phyloP scores from a whole-genome alignment of 2,888 invertebrate species.

The Epistrophe grossulariae region DNA sequence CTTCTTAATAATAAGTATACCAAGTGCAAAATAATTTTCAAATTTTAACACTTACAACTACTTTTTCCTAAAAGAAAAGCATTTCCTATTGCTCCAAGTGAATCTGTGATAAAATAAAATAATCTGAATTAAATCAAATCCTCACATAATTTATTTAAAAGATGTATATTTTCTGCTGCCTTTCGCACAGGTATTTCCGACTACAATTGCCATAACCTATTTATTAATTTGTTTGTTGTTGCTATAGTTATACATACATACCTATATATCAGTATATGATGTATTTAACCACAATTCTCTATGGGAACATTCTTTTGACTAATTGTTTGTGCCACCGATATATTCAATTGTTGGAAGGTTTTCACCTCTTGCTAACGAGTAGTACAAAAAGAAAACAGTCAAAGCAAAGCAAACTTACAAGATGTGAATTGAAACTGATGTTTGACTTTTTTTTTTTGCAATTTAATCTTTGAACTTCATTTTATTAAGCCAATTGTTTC shows the following conservation, averaged over 20 bases:
- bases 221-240: slow-evolving; percentile 20
- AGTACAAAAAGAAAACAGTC: slow-evolving; percentile 5
- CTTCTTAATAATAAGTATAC: too few species aligned
- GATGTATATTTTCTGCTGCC: slow-evolving; percentile 21
- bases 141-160: too few species aligned
- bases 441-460: slow-evolving; percentile 51
- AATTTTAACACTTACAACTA: neutral
- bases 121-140: neutral
- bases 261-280: slow-evolving; percentile 1
- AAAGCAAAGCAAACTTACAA: neutral
- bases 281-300: slow-evolving; percentile 58
- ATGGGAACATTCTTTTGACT: slow-evolving; percentile 70
- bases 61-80: neutral
- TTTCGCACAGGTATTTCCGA: slow-evolving; percentile 31
- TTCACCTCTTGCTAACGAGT: slow-evolving; percentile 51
- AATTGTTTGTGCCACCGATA: slow-evolving; percentile 69
- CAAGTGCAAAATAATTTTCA: too few species aligned
- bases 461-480: slow-evolving; percentile 59
- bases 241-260: neutral
- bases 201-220: slow-evolving; percentile 55
- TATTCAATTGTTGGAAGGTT: slow-evolving; percentile 67
- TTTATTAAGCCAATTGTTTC: slow-evolving; percentile 69
- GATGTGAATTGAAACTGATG: slow-evolving; percentile 34
- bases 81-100: neutral
- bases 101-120: neutral